phyloP scores from a whole-genome alignment of 2,113 vertebrate species.

The Grallaria varia region DNA sequence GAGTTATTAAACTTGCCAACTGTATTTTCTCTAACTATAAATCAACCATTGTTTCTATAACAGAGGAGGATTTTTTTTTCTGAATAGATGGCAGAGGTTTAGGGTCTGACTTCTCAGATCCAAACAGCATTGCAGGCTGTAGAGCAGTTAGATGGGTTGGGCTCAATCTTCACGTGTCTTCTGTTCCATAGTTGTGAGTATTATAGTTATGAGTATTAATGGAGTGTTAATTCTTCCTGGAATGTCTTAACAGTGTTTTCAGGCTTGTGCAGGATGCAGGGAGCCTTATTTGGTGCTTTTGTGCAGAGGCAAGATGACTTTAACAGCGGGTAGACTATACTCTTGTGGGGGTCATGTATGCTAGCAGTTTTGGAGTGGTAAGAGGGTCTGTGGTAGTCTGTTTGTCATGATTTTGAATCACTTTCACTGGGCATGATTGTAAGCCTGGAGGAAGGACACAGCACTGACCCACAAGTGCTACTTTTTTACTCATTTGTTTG shows the following conservation, averaged over 20 bases:
- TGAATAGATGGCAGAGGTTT: not conserved
- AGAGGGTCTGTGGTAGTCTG: not conserved
- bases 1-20: not conserved
- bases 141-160: not conserved
- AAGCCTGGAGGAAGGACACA: not conserved
- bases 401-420: not conserved
- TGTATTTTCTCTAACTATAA: not conserved
- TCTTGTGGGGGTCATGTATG: not conserved
- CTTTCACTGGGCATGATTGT: not conserved
- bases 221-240: not conserved
- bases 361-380: not conserved
- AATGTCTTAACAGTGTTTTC: not conserved
- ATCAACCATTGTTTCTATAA: not conserved
- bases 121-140: accelerated
- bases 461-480: not conserved
- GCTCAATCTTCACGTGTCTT: not conserved
- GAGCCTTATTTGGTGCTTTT: not conserved
- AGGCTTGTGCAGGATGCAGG: not conserved
- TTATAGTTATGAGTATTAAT: not conserved
- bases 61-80: not conserved
- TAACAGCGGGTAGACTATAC: not conserved
- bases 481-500: not conserved
- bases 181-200: not conserved
- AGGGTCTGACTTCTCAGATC: not conserved
- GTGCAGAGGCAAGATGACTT: not conserved